These are phyloP conservation scores for Aramus guarauna DNA, from an alignment of 2,113 vertebrate genomes.

Conservation along the genomic window DNA sequence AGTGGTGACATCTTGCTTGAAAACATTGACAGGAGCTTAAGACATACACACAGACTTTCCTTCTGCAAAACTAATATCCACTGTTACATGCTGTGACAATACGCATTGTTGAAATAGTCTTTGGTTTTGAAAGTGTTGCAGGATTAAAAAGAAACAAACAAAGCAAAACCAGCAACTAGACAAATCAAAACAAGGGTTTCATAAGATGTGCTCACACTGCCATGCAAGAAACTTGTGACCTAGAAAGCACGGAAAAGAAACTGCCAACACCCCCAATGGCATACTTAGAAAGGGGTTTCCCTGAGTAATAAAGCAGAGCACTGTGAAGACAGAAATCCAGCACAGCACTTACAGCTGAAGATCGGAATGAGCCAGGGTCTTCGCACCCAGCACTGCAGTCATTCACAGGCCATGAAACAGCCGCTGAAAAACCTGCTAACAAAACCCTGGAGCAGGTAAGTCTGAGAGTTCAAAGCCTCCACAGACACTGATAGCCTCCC, in stretches of 20 bases:
- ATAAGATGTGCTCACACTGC: not conserved
- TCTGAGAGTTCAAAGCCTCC: not conserved
- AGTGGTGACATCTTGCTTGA: not conserved
- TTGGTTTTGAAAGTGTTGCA: conserved; percentile 11
- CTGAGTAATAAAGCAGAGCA: not conserved
- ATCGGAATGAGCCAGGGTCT: not conserved
- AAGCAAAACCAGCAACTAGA: not conserved
- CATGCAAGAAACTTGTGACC: not conserved
- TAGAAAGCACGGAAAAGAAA: not conserved
- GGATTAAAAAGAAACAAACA: conserved; percentile 11
- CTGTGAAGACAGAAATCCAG: not conserved
- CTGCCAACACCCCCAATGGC: not conserved
- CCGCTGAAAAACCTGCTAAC: not conserved
- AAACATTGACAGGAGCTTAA: not conserved
- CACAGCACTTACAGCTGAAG: not conserved
- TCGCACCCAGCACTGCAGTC: not conserved
- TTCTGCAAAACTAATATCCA: not conserved
- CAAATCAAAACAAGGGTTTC: conserved; percentile 43
- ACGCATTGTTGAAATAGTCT: not conserved
- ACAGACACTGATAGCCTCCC: not conserved
- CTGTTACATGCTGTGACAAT: not conserved
- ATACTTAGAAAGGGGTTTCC: not conserved
- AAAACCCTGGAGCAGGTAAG: not conserved
- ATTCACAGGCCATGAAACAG: not conserved
- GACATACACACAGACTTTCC: not conserved